Percentiles rank a stretch among this genome's conserved stretches.
Conservation (phyloP, 2,888 invertebrate species). For the Mesorhabditis sp. region DNA sequence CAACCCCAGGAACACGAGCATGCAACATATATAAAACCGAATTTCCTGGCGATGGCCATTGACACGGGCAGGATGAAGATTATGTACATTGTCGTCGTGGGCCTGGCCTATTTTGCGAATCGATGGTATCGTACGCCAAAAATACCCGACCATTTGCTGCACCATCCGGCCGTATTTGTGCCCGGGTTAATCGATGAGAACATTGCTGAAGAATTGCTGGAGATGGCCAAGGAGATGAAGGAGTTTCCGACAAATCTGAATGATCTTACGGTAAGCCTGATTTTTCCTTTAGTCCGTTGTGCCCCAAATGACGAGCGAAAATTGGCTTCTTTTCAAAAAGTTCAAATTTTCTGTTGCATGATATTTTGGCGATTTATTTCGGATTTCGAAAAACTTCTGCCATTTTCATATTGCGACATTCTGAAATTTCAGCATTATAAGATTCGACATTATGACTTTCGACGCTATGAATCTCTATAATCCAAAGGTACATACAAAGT, state of each 20-base stretch:
- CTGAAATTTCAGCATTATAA: no score
- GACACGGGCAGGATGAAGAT: constrained; percentile 4
- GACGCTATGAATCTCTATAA: no score
- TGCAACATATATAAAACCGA: neutral
- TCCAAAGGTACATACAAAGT: neutral
- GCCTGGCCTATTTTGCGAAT: constrained; percentile 1
- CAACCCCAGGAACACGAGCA: neutral
- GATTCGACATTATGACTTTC: no score
- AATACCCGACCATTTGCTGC: constrained; percentile 10
- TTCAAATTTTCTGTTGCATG: no score
- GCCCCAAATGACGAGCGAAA: no score
- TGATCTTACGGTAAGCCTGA: constrained; percentile 14
- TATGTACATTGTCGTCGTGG: neutral
- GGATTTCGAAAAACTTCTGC: no score
- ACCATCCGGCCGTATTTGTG: constrained; percentile 10
- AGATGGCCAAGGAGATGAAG: constrained; percentile 9
- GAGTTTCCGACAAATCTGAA: constrained; percentile 14
- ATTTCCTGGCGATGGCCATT: neutral
- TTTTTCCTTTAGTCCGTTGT: neutral
- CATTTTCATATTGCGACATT: no score
- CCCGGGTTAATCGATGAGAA: constrained; percentile 10
- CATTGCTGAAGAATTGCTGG: constrained; percentile 10
- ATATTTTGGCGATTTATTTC: no score
- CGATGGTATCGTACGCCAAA: constrained; percentile 9
- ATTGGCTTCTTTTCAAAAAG: no score